Evolutionary conservation across 2,113 vertebrate species (phyloP).

Genomic region (Marmota monax): DNA sequence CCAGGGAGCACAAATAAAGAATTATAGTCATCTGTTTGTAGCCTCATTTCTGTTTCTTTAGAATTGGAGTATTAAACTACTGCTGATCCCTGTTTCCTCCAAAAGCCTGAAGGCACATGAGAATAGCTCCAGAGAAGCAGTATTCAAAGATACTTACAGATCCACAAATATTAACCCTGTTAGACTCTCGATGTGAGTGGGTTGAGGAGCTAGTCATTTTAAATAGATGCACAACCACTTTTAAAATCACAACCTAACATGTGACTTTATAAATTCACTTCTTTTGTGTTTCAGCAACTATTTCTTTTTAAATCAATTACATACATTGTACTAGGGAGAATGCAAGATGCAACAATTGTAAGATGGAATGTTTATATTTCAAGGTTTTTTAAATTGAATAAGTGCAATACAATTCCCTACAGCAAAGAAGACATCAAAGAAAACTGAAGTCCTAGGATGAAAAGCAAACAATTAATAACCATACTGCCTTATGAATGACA

Average conservation of each 20-base stretch:
- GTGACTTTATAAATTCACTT: not conserved
- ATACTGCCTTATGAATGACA: not conserved
- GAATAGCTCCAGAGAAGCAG: not conserved
- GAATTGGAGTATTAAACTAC: too few species aligned
- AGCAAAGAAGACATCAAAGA: not conserved
- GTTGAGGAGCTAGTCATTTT: not conserved
- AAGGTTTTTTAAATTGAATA: constrained; percentile 6
- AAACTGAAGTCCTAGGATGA: not conserved
- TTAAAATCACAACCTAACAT: not conserved
- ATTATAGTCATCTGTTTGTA: not conserved
- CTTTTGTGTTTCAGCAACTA: not conserved
- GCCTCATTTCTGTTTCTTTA: not conserved
- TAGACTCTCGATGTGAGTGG: not conserved
- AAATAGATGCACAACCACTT: not conserved
- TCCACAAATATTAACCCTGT: not conserved
- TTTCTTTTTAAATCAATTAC: not conserved
- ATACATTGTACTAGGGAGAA: not conserved
- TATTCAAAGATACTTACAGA: not conserved
- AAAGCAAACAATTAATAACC: not conserved
- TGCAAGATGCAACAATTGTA: not conserved
- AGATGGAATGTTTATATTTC: not conserved
- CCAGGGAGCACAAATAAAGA: not conserved
- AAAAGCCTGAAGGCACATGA: not conserved
- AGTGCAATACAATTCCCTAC: not conserved
- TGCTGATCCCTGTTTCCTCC: not conserved